Evolutionary conservation across 2,113 vertebrate species (phyloP), one percentile per base, ranked within the genome.

Genomic region (Ameiurus melas): DNA sequence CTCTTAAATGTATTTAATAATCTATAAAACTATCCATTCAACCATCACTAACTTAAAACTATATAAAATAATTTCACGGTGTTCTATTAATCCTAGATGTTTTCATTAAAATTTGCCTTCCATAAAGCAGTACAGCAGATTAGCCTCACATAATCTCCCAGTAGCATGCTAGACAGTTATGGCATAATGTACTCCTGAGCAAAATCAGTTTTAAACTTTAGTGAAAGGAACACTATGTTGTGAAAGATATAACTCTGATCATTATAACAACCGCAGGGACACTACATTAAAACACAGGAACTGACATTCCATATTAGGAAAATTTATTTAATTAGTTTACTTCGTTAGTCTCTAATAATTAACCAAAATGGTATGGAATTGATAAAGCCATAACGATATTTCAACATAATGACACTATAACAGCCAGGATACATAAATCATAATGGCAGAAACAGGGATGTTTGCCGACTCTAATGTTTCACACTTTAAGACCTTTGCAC

Each of bases 351-450:
- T 20, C 57, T 60, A 0, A 78, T 64, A 64, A 64, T 30, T 68
- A 86, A 64, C 53, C 12, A 53, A 75, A 43, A 64, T 30, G 0
- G 51, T 62, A 57, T 25, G 20, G 13, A n/a, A 51, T 3, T 19
- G n/a, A 79, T 30, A 53, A 33, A 80, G 27, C 39, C 7, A 36
- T 80, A n/a, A 47, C 10, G 0, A 58, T 1, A 82, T 60, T 83
- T 83, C 19, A 75, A 64, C 4, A 75, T 10, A 27, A 83, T n/a
- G 66, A 58, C 25, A 83, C 30, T 71, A 8, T 43, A 73, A 62
- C 7, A 53, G 27, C 39, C 39, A 78, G 5, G 7, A 58, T 70
- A 81, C 86, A 87, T 64, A 64, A 64, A 80, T 64, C 43, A 86
- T 33, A 39, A 81, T 13, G 5, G 66, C 68, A 51, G 58, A 88